Evolutionary conservation across 1,140 invertebrate genomes (phyloP), one percentile per base, ranked within the genome.

Genomic region (Cephus cinctus): DNA sequence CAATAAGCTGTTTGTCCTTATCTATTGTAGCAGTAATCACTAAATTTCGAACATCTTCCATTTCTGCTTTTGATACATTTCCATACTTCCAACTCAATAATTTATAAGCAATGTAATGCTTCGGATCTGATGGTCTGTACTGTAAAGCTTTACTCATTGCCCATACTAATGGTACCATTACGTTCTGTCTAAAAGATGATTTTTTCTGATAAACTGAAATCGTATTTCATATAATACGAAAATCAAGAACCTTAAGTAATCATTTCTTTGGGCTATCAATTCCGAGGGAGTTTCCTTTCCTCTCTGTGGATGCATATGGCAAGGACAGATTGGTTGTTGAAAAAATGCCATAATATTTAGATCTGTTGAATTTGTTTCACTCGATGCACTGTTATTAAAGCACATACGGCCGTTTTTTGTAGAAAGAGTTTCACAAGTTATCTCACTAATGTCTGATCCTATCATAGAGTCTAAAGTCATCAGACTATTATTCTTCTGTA

Each of bases 151-250:
- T 57, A n/a, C 34, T 49, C 25, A 65, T 20, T 8, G 60, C 61
- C 63, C 61, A 68, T 12, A 56, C 35, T n/a, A 68, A 23, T 11
- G 62, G 59, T 5, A 46, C 32, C 52, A 67, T 54, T 8, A 61
- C 12, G 36, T 58, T 56, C 44, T 57, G 31, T 32, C 65, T 67
- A 32, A 31, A 52, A 19, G 5, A 40, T 21, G 34, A 25, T 22
- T 42, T 16, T 22, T 16, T 12, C 8, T n/a, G n/a, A n/a, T n/a
- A n/a, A 11, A 11, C 27, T 11, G 12, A 30, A 30, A 30, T 30
- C 14, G 27, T 30, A 30, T 2, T 3, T 3, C 11, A 2, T 2
- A 36, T 3, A 12, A 8, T 36, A 8, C 4, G 9, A 0, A 12
- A 18, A 49, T 40, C 6, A 22, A 4, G 14, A 30, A 64, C 61